Percentiles rank a stretch among this genome's conserved stretches.
phyloP scores from a whole-genome alignment of 2,113 vertebrate species.

The Agelaius tricolor region DNA sequence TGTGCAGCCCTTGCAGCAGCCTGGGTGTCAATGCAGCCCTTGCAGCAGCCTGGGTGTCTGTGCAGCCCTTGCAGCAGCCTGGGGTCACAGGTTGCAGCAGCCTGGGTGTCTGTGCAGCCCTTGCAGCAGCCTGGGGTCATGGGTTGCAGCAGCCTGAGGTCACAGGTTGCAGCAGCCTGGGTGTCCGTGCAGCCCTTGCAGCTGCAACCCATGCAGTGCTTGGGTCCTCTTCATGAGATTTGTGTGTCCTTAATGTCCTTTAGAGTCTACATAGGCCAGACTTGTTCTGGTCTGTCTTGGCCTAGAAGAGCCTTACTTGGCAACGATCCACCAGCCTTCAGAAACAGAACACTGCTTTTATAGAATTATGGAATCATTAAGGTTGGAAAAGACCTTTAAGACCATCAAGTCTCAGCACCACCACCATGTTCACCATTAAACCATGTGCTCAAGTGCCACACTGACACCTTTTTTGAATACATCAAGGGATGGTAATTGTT shows the following conservation, averaged over 20 bases:
- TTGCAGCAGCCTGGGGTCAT: too few species aligned
- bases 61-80: too few species aligned
- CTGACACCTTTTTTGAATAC: not conserved
- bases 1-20: not conserved
- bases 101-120: too few species aligned
- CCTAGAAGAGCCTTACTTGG: not conserved
- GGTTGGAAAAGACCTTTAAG: not conserved
- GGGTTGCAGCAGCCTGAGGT: too few species aligned
- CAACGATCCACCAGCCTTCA: not conserved
- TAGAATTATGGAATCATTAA: not conserved
- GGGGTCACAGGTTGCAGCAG: too few species aligned
- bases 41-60: too few species aligned
- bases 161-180: too few species aligned
- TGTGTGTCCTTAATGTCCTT: not conserved
- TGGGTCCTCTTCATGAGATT: not conserved
- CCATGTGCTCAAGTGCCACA: not conserved
- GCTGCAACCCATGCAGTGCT: not conserved
- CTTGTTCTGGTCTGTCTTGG: not conserved
- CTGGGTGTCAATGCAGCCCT: too few species aligned
- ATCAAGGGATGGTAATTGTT: not conserved
- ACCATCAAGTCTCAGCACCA: not conserved
- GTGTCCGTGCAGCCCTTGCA: too few species aligned
- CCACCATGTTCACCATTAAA: not conserved
- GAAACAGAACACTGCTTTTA: not conserved
- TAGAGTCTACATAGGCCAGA: not conserved